A percentile compares a stretch with the other conserved stretches of the same genome.
These are phyloP conservation scores for Noctua janthina DNA, from an alignment of 2,888 invertebrate genomes.

Conservation along the genomic window DNA sequence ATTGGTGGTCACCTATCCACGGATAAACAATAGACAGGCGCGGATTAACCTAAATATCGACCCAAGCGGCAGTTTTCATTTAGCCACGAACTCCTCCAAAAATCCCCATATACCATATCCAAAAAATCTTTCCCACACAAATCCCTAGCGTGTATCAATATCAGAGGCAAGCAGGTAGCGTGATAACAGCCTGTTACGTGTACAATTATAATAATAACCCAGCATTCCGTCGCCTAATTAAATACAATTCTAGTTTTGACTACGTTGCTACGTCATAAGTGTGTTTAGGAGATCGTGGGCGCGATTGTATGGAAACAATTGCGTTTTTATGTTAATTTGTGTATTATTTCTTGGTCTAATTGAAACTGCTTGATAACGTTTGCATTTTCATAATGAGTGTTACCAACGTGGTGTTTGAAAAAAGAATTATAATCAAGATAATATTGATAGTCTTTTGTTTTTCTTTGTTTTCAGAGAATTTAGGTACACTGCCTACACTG, in stretches of 20 bases:
- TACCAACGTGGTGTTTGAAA: neutral
- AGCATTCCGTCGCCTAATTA: slow-evolving; percentile 68
- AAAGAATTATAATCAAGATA: neutral
- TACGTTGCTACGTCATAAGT: slow-evolving; percentile 48
- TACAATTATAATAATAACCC: slow-evolving; percentile 70
- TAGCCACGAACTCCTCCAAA: too few species aligned
- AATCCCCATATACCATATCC: slow-evolving; percentile 53
- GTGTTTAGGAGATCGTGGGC: slow-evolving; percentile 47
- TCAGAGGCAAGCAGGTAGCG: slow-evolving; percentile 69
- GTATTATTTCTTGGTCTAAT: slow-evolving; percentile 25
- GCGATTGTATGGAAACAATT: slow-evolving; percentile 40
- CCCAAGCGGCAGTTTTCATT: too few species aligned
- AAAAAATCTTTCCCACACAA: slow-evolving; percentile 5
- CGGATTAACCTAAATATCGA: neutral
- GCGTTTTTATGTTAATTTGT: slow-evolving; percentile 48
- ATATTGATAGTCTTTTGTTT: neutral
- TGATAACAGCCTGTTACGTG: slow-evolving; percentile 68
- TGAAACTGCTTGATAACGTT: slow-evolving; percentile 32
- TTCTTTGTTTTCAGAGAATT: too few species aligned
- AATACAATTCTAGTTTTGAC: slow-evolving; percentile 53
- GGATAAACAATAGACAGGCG: neutral
- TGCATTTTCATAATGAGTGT: slow-evolving; percentile 10
- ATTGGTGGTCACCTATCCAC: neutral
- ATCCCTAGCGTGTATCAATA: slow-evolving; percentile 67
- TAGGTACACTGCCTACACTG: too few species aligned